Evolutionary conservation across 2,888 invertebrate genomes (phyloP).

Genomic region (Sminthurinus aureus): DNA sequence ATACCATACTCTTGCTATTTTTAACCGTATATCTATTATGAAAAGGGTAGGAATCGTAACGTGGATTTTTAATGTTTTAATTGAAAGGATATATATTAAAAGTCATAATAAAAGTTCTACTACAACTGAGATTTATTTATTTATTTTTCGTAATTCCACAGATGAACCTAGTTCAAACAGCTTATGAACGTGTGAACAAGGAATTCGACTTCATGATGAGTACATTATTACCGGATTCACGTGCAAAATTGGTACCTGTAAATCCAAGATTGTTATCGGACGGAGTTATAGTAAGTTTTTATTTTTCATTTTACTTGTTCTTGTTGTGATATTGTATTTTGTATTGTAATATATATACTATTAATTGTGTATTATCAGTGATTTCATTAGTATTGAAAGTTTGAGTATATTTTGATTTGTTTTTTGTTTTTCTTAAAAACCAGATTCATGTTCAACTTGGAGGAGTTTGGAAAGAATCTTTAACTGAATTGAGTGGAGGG

Average conservation of each 20-base stretch:
- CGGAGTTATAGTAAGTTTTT: constrained; percentile 78
- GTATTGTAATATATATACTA: background rate
- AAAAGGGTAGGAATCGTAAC: too few relatives aligned
- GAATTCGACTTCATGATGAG: constrained; percentile 97
- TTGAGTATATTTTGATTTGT: background rate
- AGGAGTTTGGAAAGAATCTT: constrained; percentile 92
- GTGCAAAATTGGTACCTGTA: constrained; percentile 78
- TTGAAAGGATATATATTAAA: background rate
- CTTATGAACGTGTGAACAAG: constrained; percentile 74
- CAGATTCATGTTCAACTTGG: constrained; percentile 88
- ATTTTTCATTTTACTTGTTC: background rate
- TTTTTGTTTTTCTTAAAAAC: constrained; percentile 3
- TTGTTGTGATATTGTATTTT: background rate
- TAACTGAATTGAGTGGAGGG: constrained; percentile 95
- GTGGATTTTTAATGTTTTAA: background rate
- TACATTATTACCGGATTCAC: constrained; percentile 87
- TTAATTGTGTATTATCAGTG: background rate
- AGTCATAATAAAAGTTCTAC: background rate
- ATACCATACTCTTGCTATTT: too few relatives aligned
- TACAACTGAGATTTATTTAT: background rate
- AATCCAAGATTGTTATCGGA: constrained; percentile 71
- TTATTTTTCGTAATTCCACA: constrained; percentile 7
- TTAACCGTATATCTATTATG: too few relatives aligned
- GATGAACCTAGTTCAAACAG: constrained; percentile 60
- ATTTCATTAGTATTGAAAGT: background rate